These are phyloP conservation scores for Tillus elongatus DNA, from an alignment of 2,888 invertebrate genomes.

Conservation along the genomic window DNA sequence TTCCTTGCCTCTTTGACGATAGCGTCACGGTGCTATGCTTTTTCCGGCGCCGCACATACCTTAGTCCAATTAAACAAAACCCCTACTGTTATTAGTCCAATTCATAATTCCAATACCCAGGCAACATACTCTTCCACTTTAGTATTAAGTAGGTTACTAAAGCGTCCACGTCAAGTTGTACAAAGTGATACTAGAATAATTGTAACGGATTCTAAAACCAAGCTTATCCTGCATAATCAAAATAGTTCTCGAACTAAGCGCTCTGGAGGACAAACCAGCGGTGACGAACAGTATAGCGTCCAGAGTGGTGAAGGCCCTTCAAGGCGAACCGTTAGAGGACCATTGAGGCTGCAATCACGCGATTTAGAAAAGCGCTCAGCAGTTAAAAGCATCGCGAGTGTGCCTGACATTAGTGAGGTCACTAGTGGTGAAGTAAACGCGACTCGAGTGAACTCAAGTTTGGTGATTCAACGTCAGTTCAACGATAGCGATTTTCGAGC, in stretches of 20 bases:
- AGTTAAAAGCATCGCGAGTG: conserved; percentile 15
- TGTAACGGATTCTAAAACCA: conserved; percentile 28
- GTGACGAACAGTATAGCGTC: conserved; percentile 1
- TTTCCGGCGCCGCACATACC: conserved; percentile 23
- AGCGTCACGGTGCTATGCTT: conserved; percentile 55
- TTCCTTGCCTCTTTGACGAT: conserved; percentile 44
- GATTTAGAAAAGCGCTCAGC: conserved; percentile 12
- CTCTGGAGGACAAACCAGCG: no score
- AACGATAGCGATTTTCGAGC: conserved; percentile 21
- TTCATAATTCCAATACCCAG: conserved; percentile 32
- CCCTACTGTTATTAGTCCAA: conserved; percentile 29
- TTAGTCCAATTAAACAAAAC: conserved; percentile 22
- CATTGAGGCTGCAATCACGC: not conserved
- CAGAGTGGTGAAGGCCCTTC: conserved; percentile 11
- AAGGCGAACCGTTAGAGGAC: not conserved
- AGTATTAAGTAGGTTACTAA: conserved; percentile 34
- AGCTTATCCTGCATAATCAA: conserved; percentile 26
- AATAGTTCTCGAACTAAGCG: no score
- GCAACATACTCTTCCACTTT: conserved; percentile 32
- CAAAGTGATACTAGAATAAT: conserved; percentile 36
- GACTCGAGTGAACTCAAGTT: conserved; percentile 19
- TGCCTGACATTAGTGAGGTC: conserved; percentile 19
- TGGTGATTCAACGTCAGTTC: conserved; percentile 15
- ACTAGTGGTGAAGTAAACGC: no score
- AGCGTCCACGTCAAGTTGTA: conserved; percentile 26